phyloP scores from a whole-genome alignment of 2,797 vertebrate species.

The Megalops cyprinoides region DNA sequence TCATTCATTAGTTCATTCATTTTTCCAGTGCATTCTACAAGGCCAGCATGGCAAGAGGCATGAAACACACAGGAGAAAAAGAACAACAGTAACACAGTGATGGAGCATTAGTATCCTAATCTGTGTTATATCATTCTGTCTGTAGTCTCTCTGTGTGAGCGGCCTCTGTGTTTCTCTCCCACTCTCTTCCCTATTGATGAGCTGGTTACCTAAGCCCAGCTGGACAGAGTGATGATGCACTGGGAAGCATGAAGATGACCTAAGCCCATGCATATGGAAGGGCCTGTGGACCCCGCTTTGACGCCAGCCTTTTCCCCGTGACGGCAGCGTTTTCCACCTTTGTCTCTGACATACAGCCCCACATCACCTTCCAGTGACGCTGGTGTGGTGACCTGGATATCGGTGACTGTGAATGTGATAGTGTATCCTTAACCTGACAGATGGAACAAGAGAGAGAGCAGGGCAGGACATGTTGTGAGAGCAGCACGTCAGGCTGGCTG shows the following conservation, averaged over 20 bases:
- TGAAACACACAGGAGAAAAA: background rate
- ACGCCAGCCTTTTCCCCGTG: slow-evolving; percentile 6
- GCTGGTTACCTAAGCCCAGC: background rate
- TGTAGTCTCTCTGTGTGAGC: background rate
- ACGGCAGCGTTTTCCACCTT: background rate
- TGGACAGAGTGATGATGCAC: background rate
- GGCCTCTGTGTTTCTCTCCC: background rate
- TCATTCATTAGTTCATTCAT: background rate
- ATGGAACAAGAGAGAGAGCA: background rate
- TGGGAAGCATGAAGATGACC: background rate
- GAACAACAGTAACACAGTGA: no score
- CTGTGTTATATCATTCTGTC: no score
- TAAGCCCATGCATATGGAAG: background rate
- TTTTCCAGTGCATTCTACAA: background rate
- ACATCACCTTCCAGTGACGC: background rate
- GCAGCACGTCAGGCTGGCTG: no score
- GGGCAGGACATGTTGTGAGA: background rate
- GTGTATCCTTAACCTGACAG: background rate
- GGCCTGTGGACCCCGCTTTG: background rate
- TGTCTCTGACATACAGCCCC: background rate
- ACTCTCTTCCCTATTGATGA: slow-evolving; percentile 12
- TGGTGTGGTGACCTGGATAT: background rate
- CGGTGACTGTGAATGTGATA: background rate
- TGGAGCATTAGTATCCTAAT: no score
- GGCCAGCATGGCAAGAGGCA: background rate